Conservation (phyloP, 2,797 vertebrate genomes). For the Champsocephalus esox region DNA sequence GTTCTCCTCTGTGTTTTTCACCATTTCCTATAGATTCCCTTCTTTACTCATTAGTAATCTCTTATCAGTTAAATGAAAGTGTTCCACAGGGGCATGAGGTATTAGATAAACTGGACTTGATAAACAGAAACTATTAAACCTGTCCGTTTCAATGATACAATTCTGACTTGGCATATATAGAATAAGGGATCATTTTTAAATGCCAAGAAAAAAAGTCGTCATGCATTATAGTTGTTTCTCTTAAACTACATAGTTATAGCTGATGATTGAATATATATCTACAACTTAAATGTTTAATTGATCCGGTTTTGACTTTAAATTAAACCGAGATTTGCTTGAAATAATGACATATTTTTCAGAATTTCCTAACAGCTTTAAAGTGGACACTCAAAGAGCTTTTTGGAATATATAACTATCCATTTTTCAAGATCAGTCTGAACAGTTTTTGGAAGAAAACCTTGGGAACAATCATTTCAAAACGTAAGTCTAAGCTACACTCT, state of each 20-base stretch:
- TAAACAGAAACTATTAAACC: conserved; percentile 40
- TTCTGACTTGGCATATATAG: conserved; percentile 39
- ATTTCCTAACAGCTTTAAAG: conserved; percentile 23
- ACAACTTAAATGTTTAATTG: conserved; percentile 13
- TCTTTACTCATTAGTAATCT: conserved; percentile 18
- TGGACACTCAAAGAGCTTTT: conserved; percentile 18
- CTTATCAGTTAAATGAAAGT: conserved; percentile 28
- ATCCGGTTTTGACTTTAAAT: conserved; percentile 27
- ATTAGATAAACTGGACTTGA: conserved; percentile 43
- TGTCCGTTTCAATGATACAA: conserved; percentile 44
- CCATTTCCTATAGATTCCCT: conserved; percentile 8
- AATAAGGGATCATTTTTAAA: conserved; percentile 36
- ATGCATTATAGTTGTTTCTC: conserved; percentile 53
- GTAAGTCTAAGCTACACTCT: conserved; percentile 37
- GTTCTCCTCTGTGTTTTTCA: conserved; percentile 57
- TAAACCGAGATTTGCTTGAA: conserved; percentile 2
- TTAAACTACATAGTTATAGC: conserved; percentile 44
- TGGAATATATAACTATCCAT: conserved; percentile 11
- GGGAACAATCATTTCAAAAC: conserved; percentile 41
- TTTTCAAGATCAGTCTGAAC: conserved; percentile 13
- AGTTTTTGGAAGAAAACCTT: conserved; percentile 43
- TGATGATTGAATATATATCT: conserved; percentile 33
- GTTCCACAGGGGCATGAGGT: conserved; percentile 49
- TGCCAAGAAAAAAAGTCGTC: conserved; percentile 43
- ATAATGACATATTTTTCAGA: not conserved